Evolutionary conservation across 2,888 invertebrate genomes (phyloP), one percentile per base, ranked within the genome.

Genomic region (Lissonota sp.): DNA sequence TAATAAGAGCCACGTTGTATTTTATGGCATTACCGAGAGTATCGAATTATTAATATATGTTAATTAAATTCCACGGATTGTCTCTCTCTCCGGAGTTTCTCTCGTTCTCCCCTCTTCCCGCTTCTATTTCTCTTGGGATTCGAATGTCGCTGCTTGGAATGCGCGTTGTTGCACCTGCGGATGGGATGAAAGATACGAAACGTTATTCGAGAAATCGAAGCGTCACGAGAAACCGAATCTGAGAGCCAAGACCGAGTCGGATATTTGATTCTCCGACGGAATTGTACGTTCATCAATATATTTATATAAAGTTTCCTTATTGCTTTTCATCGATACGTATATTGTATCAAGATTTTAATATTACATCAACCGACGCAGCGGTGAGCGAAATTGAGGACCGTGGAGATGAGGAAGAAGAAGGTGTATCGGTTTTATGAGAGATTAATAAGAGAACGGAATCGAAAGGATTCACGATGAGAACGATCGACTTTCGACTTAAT

Each of bases 401-500:
- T n/a, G n/a, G n/a, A n/a, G n/a, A 26, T 2, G 26, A 26, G 3
- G 26, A 26, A 26, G 3, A 26, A 26, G 26, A 26, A 26, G 26
- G 26, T 26, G 26, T 26, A 26, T 26, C 26, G 26, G 26, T 26
- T 26, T 26, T 26, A 3, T 26, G 26, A 26, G 26, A 26, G 26
- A 26, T 26, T 26, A 26, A 26, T 26, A 26, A 26, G 26, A 26
- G 26, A 26, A 26, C 26, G 26, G 26, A 26, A 26, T 26, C 26
- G 62, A 44, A 60, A 63, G 39, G 71, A 69, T 74, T 53, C 72
- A 73, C 49, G 37, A 58, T 53, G n/a, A 42, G 72, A 26, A 26
- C 76, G 60, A 73, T 82, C 46, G 53, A 69, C 53, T 62, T 63
- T 66, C 76, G 67, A 79, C 78, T 82, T 72, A 82, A 84, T 84